Percentiles rank a stretch among this genome's conserved stretches.
These are phyloP conservation scores for Sebastes baramenuke DNA, from an alignment of 2,797 vertebrate species.

Conservation along the genomic window DNA sequence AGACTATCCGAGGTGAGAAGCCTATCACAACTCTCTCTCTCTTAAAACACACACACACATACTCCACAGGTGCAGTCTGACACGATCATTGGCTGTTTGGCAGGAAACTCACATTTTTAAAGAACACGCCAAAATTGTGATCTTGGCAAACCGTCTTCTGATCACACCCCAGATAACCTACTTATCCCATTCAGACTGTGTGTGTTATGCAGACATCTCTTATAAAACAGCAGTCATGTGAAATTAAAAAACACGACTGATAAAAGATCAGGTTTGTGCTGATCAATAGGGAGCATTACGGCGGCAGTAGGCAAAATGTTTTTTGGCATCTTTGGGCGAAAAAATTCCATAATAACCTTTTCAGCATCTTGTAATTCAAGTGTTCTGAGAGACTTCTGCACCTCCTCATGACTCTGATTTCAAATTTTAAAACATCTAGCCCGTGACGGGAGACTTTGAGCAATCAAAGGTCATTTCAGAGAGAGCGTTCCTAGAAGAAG, in stretches of 20 bases:
- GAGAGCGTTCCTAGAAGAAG: too few species aligned
- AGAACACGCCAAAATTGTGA: constrained; percentile 4
- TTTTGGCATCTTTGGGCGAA: too few species aligned
- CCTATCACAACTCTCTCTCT: constrained; percentile 7
- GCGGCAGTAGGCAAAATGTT: background rate
- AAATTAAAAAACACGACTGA: background rate
- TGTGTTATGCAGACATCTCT: background rate
- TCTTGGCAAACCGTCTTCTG: background rate
- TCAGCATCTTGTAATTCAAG: too few species aligned
- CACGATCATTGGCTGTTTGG: background rate
- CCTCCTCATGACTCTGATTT: too few species aligned
- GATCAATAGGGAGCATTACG: background rate
- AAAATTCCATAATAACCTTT: too few species aligned
- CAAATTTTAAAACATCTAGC: too few species aligned
- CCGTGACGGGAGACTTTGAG: accelerated
- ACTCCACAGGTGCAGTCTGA: constrained; percentile 36
- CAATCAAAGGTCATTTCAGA: too few species aligned
- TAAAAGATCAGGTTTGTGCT: constrained; percentile 5
- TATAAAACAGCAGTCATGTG: constrained; percentile 20
- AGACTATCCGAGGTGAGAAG: constrained; percentile 53
- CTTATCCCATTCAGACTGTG: background rate
- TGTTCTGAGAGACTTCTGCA: too few species aligned
- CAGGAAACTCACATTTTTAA: constrained; percentile 14
- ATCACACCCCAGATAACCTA: constrained; percentile 15
- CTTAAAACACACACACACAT: constrained; percentile 1